Evolutionary conservation across 2,888 invertebrate genomes (phyloP).

Genomic region (Cosmia trapezina): DNA sequence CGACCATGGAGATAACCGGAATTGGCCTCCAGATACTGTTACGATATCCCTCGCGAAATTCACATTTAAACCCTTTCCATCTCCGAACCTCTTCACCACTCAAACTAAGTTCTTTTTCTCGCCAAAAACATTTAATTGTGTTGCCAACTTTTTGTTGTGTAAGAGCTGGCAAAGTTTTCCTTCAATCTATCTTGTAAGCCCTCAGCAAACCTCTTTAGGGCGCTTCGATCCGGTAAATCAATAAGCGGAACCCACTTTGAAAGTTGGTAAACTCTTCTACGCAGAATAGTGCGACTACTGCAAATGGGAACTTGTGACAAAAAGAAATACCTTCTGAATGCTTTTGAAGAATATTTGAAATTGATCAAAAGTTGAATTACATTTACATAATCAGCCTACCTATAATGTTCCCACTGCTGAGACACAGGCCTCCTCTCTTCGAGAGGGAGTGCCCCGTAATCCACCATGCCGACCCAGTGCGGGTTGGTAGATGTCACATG

Average conservation of each 20-base stretch:
- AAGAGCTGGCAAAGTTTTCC: constrained; percentile 59
- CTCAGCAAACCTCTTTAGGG: constrained; percentile 75
- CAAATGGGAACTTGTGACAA: constrained; percentile 46
- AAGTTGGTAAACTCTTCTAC: constrained; percentile 76
- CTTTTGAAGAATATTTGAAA: too few relatives aligned
- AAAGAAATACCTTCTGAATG: not conserved
- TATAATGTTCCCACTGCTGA: too few relatives aligned
- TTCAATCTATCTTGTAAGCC: constrained; percentile 71
- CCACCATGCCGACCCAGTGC: too few relatives aligned
- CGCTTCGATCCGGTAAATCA: constrained; percentile 78
- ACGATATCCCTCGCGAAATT: not conserved
- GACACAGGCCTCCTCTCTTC: too few relatives aligned
- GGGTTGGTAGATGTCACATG: too few relatives aligned
- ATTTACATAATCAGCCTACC: too few relatives aligned
- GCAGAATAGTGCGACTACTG: constrained; percentile 48
- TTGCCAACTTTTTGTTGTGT: constrained; percentile 64
- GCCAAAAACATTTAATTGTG: constrained; percentile 66
- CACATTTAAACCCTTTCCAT: constrained; percentile 18
- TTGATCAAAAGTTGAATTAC: too few relatives aligned
- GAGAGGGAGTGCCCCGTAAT: too few relatives aligned
- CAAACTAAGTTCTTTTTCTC: constrained; percentile 59
- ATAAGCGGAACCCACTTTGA: constrained; percentile 79
- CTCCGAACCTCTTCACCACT: constrained; percentile 21
- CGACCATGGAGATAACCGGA: too few relatives aligned
- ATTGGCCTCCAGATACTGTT: too few relatives aligned